A percentile compares a stretch with the other conserved stretches of the same genome.
phyloP scores from a whole-genome alignment of 2,888 invertebrate species.

The Chymomyza procnemis region DNA sequence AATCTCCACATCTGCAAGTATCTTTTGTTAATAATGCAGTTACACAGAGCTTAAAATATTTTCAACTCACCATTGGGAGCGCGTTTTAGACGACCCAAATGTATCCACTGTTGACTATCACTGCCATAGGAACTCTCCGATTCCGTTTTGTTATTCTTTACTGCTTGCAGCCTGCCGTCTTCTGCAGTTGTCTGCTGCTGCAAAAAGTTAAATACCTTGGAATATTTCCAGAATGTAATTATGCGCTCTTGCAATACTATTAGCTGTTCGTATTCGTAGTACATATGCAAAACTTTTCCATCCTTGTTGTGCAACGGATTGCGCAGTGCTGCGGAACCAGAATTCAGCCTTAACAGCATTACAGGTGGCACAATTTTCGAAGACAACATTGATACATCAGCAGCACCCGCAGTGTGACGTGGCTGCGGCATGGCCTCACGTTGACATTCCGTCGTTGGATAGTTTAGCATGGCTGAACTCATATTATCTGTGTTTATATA shows the following conservation, averaged over 20 bases:
- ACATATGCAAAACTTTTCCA: slow-evolving; percentile 73
- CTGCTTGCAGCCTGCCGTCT: background rate
- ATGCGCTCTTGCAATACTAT: slow-evolving; percentile 74
- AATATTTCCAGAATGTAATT: slow-evolving; percentile 76
- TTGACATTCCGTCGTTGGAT: slow-evolving; percentile 19
- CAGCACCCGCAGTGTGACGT: background rate
- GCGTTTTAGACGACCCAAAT: slow-evolving; percentile 72
- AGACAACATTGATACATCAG: background rate
- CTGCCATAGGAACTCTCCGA: slow-evolving; percentile 14
- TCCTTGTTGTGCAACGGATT: slow-evolving; percentile 74
- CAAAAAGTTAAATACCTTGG: slow-evolving; percentile 70
- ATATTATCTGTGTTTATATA: background rate
- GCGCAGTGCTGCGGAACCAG: slow-evolving; percentile 40
- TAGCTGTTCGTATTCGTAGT: slow-evolving; percentile 74
- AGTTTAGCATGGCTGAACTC: slow-evolving; percentile 29
- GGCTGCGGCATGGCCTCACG: background rate
- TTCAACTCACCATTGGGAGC: slow-evolving; percentile 67
- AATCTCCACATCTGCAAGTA: slow-evolving; percentile 72
- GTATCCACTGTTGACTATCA: slow-evolving; percentile 61
- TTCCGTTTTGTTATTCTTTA: slow-evolving; percentile 5
- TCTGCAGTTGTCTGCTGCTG: slow-evolving; percentile 18
- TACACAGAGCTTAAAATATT: no score
- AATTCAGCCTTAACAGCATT: slow-evolving; percentile 53
- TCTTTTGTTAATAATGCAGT: background rate
- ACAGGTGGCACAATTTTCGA: slow-evolving; percentile 13